Evolutionary conservation across 2,797 vertebrate species (phyloP).

Genomic region (Antrozous pallidus): DNA sequence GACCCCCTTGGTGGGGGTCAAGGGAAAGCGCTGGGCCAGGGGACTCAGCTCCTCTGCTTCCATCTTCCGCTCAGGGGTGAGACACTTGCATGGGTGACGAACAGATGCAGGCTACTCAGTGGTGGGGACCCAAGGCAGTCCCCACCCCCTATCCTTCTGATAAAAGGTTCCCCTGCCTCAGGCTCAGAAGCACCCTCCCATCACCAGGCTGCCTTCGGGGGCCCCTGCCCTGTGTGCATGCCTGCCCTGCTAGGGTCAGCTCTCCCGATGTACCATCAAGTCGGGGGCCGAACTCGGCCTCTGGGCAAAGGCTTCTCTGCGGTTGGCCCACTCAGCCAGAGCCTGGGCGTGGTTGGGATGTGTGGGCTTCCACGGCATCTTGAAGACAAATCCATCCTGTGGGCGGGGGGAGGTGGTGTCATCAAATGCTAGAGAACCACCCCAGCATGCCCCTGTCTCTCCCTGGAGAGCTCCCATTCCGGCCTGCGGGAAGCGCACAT

Average conservation of each 20-base stretch:
- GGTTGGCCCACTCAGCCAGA: slow-evolving; percentile 52
- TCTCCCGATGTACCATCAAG: slow-evolving; percentile 85
- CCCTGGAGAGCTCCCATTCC: not conserved
- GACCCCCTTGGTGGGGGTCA: slow-evolving; percentile 74
- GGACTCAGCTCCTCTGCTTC: slow-evolving; percentile 82
- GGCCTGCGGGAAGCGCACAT: slow-evolving; percentile 78
- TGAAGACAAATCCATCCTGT: slow-evolving; percentile 88
- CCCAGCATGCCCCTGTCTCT: not conserved
- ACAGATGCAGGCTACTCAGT: not conserved
- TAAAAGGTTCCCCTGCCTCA: not conserved
- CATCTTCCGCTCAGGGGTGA: slow-evolving; percentile 66
- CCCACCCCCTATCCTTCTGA: not conserved
- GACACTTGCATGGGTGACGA: slow-evolving; percentile 64
- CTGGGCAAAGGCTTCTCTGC: slow-evolving; percentile 82
- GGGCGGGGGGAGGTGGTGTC: not conserved
- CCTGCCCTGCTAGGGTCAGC: not conserved
- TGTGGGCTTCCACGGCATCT: slow-evolving; percentile 85
- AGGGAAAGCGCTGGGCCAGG: slow-evolving; percentile 80
- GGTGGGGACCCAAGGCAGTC: not conserved
- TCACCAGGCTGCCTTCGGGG: not conserved
- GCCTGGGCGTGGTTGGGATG: slow-evolving; percentile 72
- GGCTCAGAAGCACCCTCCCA: not conserved
- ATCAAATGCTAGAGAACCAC: not conserved
- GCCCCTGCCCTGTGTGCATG: not conserved
- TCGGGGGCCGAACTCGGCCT: slow-evolving; percentile 87